Conservation (phyloP, 1,140 invertebrate species). For the Penaeus japonicus region DNA sequence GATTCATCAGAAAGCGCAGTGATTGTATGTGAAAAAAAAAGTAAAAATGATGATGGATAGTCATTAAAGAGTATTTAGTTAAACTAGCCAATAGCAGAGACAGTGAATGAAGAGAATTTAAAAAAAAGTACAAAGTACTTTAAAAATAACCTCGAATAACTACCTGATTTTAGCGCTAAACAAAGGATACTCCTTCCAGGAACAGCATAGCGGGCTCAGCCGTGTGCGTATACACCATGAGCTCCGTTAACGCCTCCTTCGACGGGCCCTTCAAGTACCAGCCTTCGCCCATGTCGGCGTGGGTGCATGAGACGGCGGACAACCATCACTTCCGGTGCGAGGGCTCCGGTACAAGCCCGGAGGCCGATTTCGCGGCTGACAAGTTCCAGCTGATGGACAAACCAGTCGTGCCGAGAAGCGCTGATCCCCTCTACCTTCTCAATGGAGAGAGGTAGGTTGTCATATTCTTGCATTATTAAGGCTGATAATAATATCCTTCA, state of each 20-base stretch:
- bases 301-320: conserved; percentile 72
- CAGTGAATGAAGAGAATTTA: too few relatives aligned
- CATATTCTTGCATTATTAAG: too few relatives aligned
- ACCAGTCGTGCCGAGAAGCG: conserved; percentile 78
- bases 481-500: too few relatives aligned
- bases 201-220: conserved; percentile 93
- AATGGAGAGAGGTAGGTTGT: conserved; percentile 72
- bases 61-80: too few relatives aligned
- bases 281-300: conserved; percentile 76
- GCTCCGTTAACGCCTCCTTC: conserved; percentile 83
- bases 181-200: conserved; percentile 64
- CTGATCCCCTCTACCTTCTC: conserved; percentile 75
- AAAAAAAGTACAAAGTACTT: too few relatives aligned
- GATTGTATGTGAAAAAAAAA: too few relatives aligned
- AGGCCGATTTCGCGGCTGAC: conserved; percentile 28
- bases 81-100: too few relatives aligned
- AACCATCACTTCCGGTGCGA: conserved; percentile 71
- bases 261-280: conserved; percentile 88
- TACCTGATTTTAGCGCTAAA: neutral
- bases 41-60: too few relatives aligned
- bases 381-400: conserved; percentile 88
- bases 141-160: neutral
- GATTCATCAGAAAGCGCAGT: too few relatives aligned
- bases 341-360: conserved; percentile 34
- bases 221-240: conserved; percentile 89